These are phyloP conservation scores for Zonotrichia albicollis DNA, from an alignment of 2,797 vertebrate species.

Conservation along the genomic window DNA sequence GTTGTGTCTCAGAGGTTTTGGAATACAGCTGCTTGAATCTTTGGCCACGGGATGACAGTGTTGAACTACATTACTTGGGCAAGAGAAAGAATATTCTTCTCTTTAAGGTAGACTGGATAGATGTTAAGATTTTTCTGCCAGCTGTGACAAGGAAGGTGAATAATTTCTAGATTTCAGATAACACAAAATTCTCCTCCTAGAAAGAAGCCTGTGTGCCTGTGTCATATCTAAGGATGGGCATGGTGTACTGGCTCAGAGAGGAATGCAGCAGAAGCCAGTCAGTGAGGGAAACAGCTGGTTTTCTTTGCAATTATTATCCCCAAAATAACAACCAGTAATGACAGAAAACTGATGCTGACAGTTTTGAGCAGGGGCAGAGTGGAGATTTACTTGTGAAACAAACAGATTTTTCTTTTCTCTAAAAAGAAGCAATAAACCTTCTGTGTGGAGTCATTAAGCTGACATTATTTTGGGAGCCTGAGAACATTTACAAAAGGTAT, in stretches of 20 bases:
- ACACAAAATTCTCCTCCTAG: background rate
- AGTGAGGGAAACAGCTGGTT: background rate
- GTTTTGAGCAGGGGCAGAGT: background rate
- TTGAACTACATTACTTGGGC: slow-evolving; percentile 69
- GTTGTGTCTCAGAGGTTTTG: background rate
- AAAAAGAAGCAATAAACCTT: background rate
- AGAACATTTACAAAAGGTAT: background rate
- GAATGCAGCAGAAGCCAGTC: background rate
- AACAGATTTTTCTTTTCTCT: background rate
- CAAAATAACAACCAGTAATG: background rate
- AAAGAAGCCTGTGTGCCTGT: background rate
- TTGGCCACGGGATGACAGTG: slow-evolving; percentile 81
- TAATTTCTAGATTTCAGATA: slow-evolving; percentile 29
- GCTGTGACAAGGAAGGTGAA: slow-evolving; percentile 36
- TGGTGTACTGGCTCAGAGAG: background rate
- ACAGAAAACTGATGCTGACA: background rate
- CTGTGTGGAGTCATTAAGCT: background rate
- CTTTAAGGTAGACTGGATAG: slow-evolving; percentile 56
- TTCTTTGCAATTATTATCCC: background rate
- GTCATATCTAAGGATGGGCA: background rate
- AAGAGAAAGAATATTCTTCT: slow-evolving; percentile 30
- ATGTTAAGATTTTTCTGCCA: slow-evolving; percentile 2
- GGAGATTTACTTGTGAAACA: background rate
- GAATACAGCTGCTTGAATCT: slow-evolving; percentile 39
- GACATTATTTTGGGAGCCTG: background rate